Base-by-base conservation (phyloP, 2,113 vertebrate species). In the Noturus placidus region DNA sequence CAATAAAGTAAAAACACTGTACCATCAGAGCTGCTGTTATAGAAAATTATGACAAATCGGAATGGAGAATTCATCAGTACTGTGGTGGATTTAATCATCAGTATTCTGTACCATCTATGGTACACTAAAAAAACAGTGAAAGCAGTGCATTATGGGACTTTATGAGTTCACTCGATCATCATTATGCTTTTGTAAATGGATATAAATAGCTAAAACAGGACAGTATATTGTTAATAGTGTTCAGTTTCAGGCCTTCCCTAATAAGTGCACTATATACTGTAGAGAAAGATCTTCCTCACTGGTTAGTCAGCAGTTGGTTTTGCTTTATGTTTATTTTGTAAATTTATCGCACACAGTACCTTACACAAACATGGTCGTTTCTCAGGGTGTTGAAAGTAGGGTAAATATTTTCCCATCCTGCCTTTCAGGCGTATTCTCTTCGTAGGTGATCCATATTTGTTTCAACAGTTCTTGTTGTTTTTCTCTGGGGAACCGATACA, bases 301-400 rank as follows among this genome's bases (percentile, higher is more conserved):
- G 42, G 17, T 22, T 42, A 14, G 38, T 25, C 19, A 74, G 70
- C 70, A 42, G 38, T 14, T 13, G 72, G 42, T 50, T 76, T 27
- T 76, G 14, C 84, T 50, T 38, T 22, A 65, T 20, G 38, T 65
- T 38, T 69, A n/a, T 33, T 25, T 27, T 13, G 69, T 61, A 63
- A 86, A 22, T 4, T 11, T 79, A 79, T 70, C 33, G 0, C 22
- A 59, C 33, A 30, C 35, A 13, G n/a, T 17, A 72, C 52, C 78
- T 59, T 70, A 72, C 17, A 57, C 10, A 82, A 83, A 69, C 52
- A 81, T 8, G 1, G 13, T 13, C 4, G 7, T 63, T 78, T 86
- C 59, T 27, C 61, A 35, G 61, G 46, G 33, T 27, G 46, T 17
- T 69, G 22, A 85, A 85, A 85, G 85, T 56, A 86, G 80, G 10